These are phyloP conservation scores for Drosophila melanocephala DNA, from an alignment of 2,888 invertebrate genomes.

Conservation along the genomic window DNA sequence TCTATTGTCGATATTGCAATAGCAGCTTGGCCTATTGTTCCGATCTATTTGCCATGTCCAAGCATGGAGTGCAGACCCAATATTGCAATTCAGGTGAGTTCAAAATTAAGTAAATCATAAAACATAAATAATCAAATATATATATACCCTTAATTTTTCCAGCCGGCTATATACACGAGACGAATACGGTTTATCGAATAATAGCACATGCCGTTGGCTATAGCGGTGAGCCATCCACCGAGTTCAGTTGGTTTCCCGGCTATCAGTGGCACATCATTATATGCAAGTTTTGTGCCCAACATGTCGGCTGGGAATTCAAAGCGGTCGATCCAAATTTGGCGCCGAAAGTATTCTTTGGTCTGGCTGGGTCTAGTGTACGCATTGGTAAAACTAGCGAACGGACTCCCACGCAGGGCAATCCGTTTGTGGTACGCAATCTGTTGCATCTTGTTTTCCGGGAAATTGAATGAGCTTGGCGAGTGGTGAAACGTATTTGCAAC, in stretches of 20 bases:
- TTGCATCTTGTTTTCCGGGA: slow-evolving; percentile 71
- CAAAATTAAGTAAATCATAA: not conserved
- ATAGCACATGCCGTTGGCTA: slow-evolving; percentile 86
- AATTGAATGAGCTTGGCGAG: slow-evolving; percentile 77
- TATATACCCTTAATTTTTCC: slow-evolving; percentile 14
- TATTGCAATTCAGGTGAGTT: slow-evolving; percentile 90
- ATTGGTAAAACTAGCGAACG: slow-evolving; percentile 73
- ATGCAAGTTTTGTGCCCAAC: slow-evolving; percentile 89
- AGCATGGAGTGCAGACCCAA: slow-evolving; percentile 92
- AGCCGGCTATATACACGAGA: slow-evolving; percentile 92
- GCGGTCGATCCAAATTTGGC: slow-evolving; percentile 87
- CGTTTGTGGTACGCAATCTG: slow-evolving; percentile 73
- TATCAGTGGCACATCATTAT: slow-evolving; percentile 93
- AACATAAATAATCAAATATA: not conserved
- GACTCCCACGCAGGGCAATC: slow-evolving; percentile 61
- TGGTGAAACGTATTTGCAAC: slow-evolving; percentile 71
- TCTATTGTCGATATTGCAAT: slow-evolving; percentile 87
- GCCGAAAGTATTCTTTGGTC: slow-evolving; percentile 90
- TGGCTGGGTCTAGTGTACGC: slow-evolving; percentile 88
- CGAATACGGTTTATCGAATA: slow-evolving; percentile 89
- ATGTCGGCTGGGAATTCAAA: slow-evolving; percentile 94
- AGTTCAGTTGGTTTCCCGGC: slow-evolving; percentile 94
- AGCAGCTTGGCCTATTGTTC: slow-evolving; percentile 88
- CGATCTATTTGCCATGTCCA: slow-evolving; percentile 92
- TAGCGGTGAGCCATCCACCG: slow-evolving; percentile 87